A percentile compares a stretch with the other conserved stretches of the same genome.
Evolutionary conservation across 2,888 invertebrate genomes (phyloP).

Genomic region (Dynastes grantii): DNA sequence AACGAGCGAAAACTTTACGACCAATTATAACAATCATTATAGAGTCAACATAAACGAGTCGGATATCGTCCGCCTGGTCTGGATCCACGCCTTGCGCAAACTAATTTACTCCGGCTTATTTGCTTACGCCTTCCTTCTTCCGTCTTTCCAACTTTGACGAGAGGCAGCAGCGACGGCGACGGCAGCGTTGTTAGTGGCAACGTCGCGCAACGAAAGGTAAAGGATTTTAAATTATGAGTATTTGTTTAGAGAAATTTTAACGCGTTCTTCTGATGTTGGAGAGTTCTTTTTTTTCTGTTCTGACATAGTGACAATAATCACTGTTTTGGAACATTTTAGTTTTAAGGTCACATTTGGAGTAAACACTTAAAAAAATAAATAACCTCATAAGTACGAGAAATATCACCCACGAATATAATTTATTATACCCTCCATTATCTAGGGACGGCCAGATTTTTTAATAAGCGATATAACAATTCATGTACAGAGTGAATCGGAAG

Average conservation of each 20-base stretch:
- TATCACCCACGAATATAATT: too few species aligned
- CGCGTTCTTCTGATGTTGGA: neutral
- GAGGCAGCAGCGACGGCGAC: neutral
- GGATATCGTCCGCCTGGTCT: conserved; percentile 13
- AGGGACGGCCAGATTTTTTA: too few species aligned
- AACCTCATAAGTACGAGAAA: too few species aligned
- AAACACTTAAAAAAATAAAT: too few species aligned
- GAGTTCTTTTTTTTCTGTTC: too few species aligned
- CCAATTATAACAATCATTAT: conserved; percentile 40
- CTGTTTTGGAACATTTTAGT: too few species aligned
- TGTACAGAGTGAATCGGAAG: too few species aligned
- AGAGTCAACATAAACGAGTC: conserved; percentile 33
- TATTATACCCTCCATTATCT: too few species aligned
- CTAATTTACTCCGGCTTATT: conserved; percentile 34
- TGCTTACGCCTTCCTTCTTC: conserved; percentile 18
- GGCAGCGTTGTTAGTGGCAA: neutral
- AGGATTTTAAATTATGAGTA: neutral
- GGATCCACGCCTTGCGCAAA: conserved; percentile 34
- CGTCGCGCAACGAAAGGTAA: neutral
- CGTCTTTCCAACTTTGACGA: conserved; percentile 12
- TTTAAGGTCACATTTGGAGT: too few species aligned
- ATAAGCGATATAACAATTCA: too few species aligned
- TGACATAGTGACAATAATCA: too few species aligned
- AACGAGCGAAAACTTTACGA: conserved; percentile 30
- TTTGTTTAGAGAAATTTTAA: neutral